Conservation (phyloP, 2,797 vertebrate species). For the Poecilia velifera region DNA sequence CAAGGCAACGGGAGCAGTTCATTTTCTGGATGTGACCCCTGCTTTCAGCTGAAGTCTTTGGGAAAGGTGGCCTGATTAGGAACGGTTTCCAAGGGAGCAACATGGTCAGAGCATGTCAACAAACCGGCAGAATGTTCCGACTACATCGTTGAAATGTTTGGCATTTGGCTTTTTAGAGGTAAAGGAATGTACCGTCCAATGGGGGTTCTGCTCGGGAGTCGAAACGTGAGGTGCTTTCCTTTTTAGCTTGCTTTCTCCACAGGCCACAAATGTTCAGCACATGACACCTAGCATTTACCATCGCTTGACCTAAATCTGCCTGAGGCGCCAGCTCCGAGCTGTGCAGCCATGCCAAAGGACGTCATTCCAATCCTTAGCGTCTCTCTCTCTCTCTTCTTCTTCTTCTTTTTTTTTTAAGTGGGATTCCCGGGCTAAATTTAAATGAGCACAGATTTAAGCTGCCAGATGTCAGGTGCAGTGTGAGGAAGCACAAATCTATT, state of each 20-base stretch:
- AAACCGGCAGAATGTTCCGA: neutral
- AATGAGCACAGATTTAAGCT: slow-evolving; percentile 39
- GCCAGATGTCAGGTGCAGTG: slow-evolving; percentile 26
- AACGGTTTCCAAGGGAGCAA: slow-evolving; percentile 13
- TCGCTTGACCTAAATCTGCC: slow-evolving; percentile 70
- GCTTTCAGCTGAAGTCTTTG: slow-evolving; percentile 19
- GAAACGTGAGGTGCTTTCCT: slow-evolving; percentile 17
- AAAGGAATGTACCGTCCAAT: neutral
- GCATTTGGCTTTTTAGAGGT: neutral
- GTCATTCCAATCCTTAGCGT: slow-evolving; percentile 29
- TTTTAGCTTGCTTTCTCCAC: slow-evolving; percentile 29
- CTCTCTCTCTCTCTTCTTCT: no score
- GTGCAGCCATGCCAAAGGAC: slow-evolving; percentile 23
- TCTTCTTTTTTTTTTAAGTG: neutral
- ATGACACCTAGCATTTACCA: slow-evolving; percentile 52
- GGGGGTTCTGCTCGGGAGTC: slow-evolving; percentile 6
- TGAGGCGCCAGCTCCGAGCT: slow-evolving; percentile 34
- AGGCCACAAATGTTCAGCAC: slow-evolving; percentile 15
- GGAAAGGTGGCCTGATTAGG: slow-evolving; percentile 37
- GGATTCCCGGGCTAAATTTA: slow-evolving; percentile 22
- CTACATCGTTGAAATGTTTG: neutral
- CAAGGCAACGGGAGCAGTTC: neutral
- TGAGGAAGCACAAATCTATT: slow-evolving; percentile 40
- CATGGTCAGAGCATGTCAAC: neutral
- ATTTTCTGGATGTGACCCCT: neutral